Percentiles rank a stretch among this genome's conserved stretches.
Conservation (phyloP, 2,888 invertebrate genomes). For the Entomobrya multifasciata region DNA sequence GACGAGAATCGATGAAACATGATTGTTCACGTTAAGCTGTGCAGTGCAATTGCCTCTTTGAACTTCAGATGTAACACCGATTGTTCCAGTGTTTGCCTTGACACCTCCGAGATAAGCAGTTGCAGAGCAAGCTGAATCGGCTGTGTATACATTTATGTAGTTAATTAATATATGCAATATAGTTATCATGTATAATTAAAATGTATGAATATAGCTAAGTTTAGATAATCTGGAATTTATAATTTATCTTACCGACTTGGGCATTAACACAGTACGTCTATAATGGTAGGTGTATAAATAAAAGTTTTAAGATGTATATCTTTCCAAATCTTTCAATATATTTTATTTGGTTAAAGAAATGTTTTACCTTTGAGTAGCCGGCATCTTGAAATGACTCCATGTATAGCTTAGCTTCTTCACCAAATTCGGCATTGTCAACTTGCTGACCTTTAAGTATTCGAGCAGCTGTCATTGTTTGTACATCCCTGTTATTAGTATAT, state of each 20-base stretch:
- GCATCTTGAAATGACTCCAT: constrained; percentile 69
- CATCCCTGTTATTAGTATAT: constrained; percentile 81
- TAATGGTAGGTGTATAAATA: background rate
- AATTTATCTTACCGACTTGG: constrained; percentile 77
- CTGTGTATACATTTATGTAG: too few species aligned
- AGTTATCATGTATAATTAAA: background rate
- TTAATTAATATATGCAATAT: too few species aligned
- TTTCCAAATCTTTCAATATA: too few species aligned
- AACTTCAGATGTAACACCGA: constrained; percentile 88
- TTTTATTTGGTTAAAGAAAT: too few species aligned
- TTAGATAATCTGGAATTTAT: constrained; percentile 1
- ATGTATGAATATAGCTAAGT: background rate
- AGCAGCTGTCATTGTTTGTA: constrained; percentile 81
- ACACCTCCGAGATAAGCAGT: constrained; percentile 91
- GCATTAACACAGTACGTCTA: constrained; percentile 61
- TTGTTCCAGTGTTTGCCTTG: constrained; percentile 88
- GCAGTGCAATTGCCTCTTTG: constrained; percentile 67
- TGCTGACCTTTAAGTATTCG: constrained; percentile 81
- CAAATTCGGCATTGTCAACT: constrained; percentile 80
- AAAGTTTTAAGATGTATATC: constrained; percentile 79
- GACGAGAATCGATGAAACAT: constrained; percentile 71
- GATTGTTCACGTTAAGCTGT: constrained; percentile 63
- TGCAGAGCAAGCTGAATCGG: constrained; percentile 81
- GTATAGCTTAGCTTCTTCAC: constrained; percentile 77
- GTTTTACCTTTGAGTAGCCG: constrained; percentile 69